These are phyloP conservation scores for Hylaeus volcanicus DNA, from an alignment of 1,140 invertebrate genomes.

Conservation along the genomic window DNA sequence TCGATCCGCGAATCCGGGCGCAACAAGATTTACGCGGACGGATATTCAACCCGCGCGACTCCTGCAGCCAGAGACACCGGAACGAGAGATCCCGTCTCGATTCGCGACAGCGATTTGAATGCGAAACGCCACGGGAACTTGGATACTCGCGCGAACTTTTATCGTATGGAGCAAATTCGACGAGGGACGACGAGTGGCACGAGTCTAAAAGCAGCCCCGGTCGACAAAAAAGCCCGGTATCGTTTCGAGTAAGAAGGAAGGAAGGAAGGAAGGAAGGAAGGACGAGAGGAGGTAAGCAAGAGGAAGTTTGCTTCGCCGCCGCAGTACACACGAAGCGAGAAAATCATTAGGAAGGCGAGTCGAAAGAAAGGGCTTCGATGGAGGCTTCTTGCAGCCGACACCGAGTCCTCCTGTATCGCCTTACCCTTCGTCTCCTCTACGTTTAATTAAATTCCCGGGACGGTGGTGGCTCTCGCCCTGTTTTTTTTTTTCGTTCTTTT, in stretches of 20 bases:
- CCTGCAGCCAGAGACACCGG: no score
- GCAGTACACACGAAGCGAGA: slow-evolving; percentile 26
- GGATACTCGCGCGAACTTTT: neutral
- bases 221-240: slow-evolving; percentile 3
- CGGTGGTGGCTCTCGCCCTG: slow-evolving; percentile 60
- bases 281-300: no score
- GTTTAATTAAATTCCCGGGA: slow-evolving; percentile 77
- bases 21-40: no score
- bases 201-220: neutral
- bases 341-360: slow-evolving; percentile 63
- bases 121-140: neutral
- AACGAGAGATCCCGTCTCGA: neutral
- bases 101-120: slow-evolving; percentile 11
- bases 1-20: no score
- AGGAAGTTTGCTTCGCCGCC: neutral
- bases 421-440: slow-evolving; percentile 55
- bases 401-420: slow-evolving; percentile 67
- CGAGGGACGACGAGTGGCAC: neutral
- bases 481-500: slow-evolving; percentile 33
- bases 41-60: no score
- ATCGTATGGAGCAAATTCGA: neutral
- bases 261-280: no score
- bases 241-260: slow-evolving; percentile 2
- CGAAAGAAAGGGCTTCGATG: slow-evolving; percentile 57
- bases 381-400: slow-evolving; percentile 68